A percentile compares a stretch with the other conserved stretches of the same genome.
Conservation (phyloP, 2,797 vertebrate genomes). For the Phoebastria nigripes region DNA sequence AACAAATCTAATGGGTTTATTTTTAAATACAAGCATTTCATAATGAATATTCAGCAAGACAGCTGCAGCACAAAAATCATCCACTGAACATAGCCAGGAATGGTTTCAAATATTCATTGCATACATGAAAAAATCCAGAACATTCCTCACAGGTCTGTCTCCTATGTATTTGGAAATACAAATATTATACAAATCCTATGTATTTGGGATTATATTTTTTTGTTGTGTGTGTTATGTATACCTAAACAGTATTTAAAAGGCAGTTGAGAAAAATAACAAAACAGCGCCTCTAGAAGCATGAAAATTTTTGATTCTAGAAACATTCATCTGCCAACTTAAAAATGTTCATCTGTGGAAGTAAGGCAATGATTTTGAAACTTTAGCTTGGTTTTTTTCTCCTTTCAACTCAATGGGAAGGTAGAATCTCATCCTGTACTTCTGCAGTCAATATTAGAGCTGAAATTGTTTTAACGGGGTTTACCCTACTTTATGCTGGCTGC, state of each 20-base stretch:
- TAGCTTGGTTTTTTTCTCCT: neutral
- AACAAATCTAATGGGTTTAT: conserved; percentile 34
- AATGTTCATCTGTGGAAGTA: neutral
- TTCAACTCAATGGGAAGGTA: neutral
- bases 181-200: neutral
- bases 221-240: neutral
- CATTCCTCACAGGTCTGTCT: neutral
- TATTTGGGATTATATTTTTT: neutral
- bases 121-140: neutral
- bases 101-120: neutral
- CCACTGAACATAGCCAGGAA: neutral
- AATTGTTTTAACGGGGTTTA: neutral
- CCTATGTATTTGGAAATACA: no score
- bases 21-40: conserved; percentile 27
- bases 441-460: neutral
- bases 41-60: conserved; percentile 29
- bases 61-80: conserved; percentile 8
- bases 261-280: neutral
- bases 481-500: neutral
- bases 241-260: neutral
- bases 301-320: neutral
- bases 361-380: neutral
- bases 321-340: neutral
- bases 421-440: neutral
- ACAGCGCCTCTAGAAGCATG: neutral